phyloP scores from a whole-genome alignment of 2,113 vertebrate genomes.

The Pitta sordida region DNA sequence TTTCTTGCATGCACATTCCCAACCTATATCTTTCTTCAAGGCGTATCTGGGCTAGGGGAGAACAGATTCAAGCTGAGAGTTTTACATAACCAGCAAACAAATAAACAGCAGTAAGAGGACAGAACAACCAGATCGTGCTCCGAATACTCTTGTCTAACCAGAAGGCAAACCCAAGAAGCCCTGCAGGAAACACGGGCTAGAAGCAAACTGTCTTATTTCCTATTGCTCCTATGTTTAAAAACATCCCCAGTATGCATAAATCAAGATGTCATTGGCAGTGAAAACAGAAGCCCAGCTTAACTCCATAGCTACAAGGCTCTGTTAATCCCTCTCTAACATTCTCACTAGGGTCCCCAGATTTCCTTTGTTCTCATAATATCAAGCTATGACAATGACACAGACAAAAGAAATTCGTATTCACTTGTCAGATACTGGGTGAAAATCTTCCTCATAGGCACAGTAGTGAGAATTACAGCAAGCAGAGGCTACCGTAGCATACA shows the following conservation, averaged over 20 bases:
- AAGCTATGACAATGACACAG: background rate
- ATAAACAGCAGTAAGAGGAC: background rate
- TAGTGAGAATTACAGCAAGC: background rate
- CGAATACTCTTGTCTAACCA: background rate
- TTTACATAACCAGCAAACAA: background rate
- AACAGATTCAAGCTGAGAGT: background rate
- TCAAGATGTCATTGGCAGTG: constrained; percentile 40
- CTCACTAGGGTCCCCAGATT: background rate
- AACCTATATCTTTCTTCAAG: background rate
- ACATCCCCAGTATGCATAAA: constrained; percentile 54
- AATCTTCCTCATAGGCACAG: background rate
- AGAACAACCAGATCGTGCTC: background rate
- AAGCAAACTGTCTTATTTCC: constrained; percentile 27
- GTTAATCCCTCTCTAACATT: constrained; percentile 38
- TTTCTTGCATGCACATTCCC: background rate
- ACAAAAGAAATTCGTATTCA: background rate
- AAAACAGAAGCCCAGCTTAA: constrained; percentile 51
- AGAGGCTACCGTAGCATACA: background rate
- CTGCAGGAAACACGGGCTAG: constrained; percentile 17
- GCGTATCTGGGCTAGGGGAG: background rate
- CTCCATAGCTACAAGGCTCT: constrained; percentile 56
- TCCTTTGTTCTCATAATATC: constrained; percentile 32
- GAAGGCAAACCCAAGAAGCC: constrained; percentile 29
- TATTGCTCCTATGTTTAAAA: constrained; percentile 48
- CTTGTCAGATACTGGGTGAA: background rate